Evolutionary conservation across 2,888 invertebrate genomes (phyloP).

Genomic region (Leptarthrus brevirostris): DNA sequence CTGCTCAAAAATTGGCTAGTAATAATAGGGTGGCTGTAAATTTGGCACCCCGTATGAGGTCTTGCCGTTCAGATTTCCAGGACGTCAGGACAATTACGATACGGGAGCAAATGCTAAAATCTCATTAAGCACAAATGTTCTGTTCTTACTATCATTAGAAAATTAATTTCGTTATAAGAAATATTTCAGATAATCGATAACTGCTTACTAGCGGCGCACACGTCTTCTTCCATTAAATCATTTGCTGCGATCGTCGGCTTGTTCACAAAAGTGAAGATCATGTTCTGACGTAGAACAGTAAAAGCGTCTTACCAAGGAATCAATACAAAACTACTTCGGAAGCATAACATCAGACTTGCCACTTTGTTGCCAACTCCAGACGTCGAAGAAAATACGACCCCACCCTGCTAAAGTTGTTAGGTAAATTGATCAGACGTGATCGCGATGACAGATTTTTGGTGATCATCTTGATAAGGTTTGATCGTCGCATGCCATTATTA

Average conservation of each 20-base stretch:
- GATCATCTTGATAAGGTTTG: constrained; percentile 22
- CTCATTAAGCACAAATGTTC: constrained; percentile 11
- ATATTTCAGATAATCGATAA: constrained; percentile 1
- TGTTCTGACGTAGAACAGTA: constrained; percentile 14
- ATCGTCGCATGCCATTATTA: constrained; percentile 14
- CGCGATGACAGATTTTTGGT: constrained; percentile 43
- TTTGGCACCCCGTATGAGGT: constrained; percentile 17
- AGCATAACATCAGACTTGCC: too few relatives aligned
- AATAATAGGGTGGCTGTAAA: constrained; percentile 8
- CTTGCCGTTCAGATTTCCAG: too few relatives aligned
- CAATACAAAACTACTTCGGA: neutral
- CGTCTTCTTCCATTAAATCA: neutral
- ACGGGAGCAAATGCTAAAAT: neutral
- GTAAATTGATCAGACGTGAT: constrained; percentile 48
- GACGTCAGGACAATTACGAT: constrained; percentile 12
- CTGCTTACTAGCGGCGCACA: neutral
- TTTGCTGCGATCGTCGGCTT: neutral
- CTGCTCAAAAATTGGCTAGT: neutral
- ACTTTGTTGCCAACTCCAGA: constrained; percentile 3
- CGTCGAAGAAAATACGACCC: neutral
- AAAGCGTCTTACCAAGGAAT: neutral
- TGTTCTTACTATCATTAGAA: constrained; percentile 8
- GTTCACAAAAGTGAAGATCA: constrained; percentile 20
- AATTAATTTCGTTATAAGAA: constrained; percentile 16
- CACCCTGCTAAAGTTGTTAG: constrained; percentile 12